phyloP scores from a whole-genome alignment of 2,113 vertebrate genomes.

The Ia io region DNA sequence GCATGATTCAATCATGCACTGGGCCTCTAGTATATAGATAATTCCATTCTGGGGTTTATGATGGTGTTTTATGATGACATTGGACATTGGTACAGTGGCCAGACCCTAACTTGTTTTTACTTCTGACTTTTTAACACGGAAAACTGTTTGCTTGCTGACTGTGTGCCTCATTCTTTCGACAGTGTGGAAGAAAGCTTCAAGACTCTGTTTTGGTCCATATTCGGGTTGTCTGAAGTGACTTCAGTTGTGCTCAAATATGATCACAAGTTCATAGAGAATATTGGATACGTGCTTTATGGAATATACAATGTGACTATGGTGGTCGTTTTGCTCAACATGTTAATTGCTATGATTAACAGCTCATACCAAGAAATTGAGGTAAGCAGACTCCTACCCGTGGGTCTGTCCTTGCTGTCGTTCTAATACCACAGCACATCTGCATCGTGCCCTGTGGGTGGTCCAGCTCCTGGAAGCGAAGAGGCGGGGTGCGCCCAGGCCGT shows the following conservation, averaged over 20 bases:
- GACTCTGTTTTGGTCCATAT: slow-evolving; percentile 94
- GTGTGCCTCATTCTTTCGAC: slow-evolving; percentile 25
- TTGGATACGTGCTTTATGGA: slow-evolving; percentile 91
- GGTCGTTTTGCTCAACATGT: slow-evolving; percentile 92
- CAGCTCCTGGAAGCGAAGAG: neutral
- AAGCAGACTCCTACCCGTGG: neutral
- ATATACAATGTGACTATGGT: slow-evolving; percentile 94
- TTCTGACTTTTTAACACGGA: neutral
- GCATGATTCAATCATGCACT: too few species aligned
- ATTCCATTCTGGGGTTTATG: neutral
- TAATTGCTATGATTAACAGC: slow-evolving; percentile 94
- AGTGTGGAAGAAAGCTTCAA: slow-evolving; percentile 94
- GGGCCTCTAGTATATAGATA: neutral
- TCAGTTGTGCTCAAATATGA: slow-evolving; percentile 93
- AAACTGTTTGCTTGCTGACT: slow-evolving; percentile 22
- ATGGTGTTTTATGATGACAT: neutral
- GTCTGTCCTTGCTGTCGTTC: neutral
- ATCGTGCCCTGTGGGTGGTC: neutral
- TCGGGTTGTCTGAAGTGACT: slow-evolving; percentile 91
- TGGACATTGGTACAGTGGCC: neutral
- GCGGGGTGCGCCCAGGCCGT: too few species aligned
- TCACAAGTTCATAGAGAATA: slow-evolving; percentile 94
- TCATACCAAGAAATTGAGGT: slow-evolving; percentile 94
- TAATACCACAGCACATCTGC: neutral
- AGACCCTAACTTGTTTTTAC: neutral